Percentiles rank a stretch among this genome's conserved stretches.
These are phyloP conservation scores for Karalla daura DNA, from an alignment of 2,797 vertebrate species.

Conservation along the genomic window DNA sequence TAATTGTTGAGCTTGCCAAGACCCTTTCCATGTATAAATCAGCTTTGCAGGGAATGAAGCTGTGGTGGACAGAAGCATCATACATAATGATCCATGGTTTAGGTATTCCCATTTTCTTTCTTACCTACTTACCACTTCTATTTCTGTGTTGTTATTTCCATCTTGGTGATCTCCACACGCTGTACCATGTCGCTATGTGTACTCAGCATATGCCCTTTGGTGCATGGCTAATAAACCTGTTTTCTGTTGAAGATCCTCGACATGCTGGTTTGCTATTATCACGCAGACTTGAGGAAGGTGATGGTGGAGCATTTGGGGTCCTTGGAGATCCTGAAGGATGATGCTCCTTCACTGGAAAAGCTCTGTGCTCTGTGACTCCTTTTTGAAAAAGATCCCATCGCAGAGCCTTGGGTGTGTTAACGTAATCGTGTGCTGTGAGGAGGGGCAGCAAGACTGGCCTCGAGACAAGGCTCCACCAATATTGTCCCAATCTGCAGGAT, in stretches of 20 bases:
- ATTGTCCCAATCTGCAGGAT: background rate
- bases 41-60: constrained; percentile 34
- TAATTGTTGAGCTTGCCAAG: constrained; percentile 37
- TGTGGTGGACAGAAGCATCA: background rate
- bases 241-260: constrained; percentile 14
- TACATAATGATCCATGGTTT: background rate
- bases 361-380: constrained; percentile 5
- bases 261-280: background rate
- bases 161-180: background rate
- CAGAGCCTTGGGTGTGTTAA: background rate
- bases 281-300: background rate
- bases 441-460: constrained; percentile 25
- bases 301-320: constrained; percentile 2
- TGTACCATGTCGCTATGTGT: background rate
- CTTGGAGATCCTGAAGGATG: background rate
- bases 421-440: constrained; percentile 1
- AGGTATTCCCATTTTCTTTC: background rate
- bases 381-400: background rate
- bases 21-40: constrained; percentile 13
- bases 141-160: background rate
- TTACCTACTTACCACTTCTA: background rate
- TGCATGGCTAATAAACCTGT: background rate
- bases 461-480: background rate
- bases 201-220: background rate
- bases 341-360: background rate